Evolutionary conservation across 2,797 vertebrate species (phyloP), one percentile per base, ranked within the genome.

Genomic region (Rhyacichthys aspro): DNA sequence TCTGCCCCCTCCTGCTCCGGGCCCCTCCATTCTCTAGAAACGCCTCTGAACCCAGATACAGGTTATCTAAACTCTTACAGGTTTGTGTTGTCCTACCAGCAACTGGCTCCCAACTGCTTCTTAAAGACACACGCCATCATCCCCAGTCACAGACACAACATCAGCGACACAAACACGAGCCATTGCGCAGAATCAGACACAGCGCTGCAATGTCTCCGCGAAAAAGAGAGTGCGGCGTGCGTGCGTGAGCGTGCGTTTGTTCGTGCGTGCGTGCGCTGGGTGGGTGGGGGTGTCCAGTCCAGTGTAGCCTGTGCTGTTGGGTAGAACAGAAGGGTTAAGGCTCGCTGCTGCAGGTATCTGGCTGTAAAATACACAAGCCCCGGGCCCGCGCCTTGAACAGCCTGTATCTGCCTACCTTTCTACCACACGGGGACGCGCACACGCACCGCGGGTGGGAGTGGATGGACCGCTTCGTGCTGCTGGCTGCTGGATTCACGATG

Each of bases 401-500:
- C 28, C 47, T 49, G 10, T 34, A 33, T 49, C 47, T 17, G 5
- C 23, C 45, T 47, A 34, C 46, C 33, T 49, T 34, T 32, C 47
- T 36, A 49, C 18, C 67, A 63, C 79, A 42, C 61, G 44, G 16
- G 58, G 74, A 47, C 76, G 16, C 58, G 50, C 77, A 58, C 61
- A 49, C 4, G 72, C 63, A 59, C 63, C 33, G 8, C 76, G 74
- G 73, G 85, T 81, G 80, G 84, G 79, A 86, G 88, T 86, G 88
- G 82, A 76, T 80, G 85, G 77, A 84, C 44, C 75, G 66, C 65
- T 72, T 28, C 4, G 16, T 78, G 86, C 79, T 77, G 82, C 86
- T 83, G 83, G 88, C 66, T 82, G 86, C 85, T 52, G 49, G 34
- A 37, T 52, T 52, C 81, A 81, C 86, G 81, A 90, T 87, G 86